These are phyloP conservation scores for Pantala flavescens DNA, from an alignment of 1,140 invertebrate species.

Conservation along the genomic window DNA sequence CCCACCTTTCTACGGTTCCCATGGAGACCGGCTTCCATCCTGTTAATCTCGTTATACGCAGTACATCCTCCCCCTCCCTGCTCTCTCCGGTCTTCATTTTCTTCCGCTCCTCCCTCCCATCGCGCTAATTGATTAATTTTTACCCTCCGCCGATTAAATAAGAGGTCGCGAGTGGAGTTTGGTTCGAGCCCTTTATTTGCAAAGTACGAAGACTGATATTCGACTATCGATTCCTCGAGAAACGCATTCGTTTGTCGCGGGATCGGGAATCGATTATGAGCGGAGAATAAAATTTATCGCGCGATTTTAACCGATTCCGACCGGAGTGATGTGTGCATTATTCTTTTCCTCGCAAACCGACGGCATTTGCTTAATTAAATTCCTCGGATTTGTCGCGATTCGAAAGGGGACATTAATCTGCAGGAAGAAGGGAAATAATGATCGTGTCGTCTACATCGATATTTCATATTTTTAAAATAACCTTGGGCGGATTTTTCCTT, in stretches of 20 bases:
- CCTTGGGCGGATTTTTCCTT: too few species aligned
- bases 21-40: not conserved
- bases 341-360: too few species aligned
- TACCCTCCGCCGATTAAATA: not conserved
- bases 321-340: too few species aligned
- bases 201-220: not conserved
- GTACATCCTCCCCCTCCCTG: not conserved
- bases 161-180: not conserved
- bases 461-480: too few species aligned
- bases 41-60: not conserved
- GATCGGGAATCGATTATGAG: not conserved
- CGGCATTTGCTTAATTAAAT: too few species aligned
- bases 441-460: too few species aligned
- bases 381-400: too few species aligned
- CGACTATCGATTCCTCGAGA: too few species aligned
- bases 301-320: too few species aligned
- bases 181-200: not conserved
- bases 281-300: too few species aligned
- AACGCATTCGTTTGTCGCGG: not conserved
- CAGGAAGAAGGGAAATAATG: too few species aligned
- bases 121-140: not conserved
- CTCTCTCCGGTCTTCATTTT: not conserved
- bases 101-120: not conserved
- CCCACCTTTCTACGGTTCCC: not conserved
- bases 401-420: too few species aligned